phyloP scores from a whole-genome alignment of 1,140 invertebrate species.

The Bradysia coprophila region DNA sequence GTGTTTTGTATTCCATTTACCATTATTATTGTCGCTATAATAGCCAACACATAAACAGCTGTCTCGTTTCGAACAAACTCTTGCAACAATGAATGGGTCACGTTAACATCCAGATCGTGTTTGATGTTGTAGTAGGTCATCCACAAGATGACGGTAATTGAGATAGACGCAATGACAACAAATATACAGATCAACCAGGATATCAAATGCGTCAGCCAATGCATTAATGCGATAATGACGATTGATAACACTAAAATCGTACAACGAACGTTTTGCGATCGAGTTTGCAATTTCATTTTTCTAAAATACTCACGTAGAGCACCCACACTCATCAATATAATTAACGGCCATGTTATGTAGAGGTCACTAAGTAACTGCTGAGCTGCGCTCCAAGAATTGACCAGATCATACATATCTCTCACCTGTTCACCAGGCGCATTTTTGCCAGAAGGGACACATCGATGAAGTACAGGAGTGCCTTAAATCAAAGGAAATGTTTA shows the following conservation, averaged over 20 bases:
- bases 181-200: constrained; percentile 74
- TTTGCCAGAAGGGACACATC: constrained; percentile 58
- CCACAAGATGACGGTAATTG: constrained; percentile 66
- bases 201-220: constrained; percentile 62
- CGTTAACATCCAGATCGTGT: constrained; percentile 22
- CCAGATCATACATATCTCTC: constrained; percentile 50
- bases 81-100: constrained; percentile 31
- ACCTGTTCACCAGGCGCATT: constrained; percentile 31
- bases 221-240: constrained; percentile 63
- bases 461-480: constrained; percentile 60
- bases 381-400: constrained; percentile 74
- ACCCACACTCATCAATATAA: constrained; percentile 60
- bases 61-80: constrained; percentile 72
- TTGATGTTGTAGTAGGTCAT: constrained; percentile 70
- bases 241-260: constrained; percentile 54
- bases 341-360: constrained; percentile 70
- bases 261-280: no score
- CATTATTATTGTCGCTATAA: constrained; percentile 66
- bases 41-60: constrained; percentile 62
- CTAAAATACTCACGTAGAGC: constrained; percentile 57
- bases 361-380: constrained; percentile 77
- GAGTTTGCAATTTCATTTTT: no score
- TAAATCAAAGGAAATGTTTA: constrained; percentile 2
- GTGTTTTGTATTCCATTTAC: constrained; percentile 5
- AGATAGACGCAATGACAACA: constrained; percentile 53